phyloP scores from a whole-genome alignment of 2,797 vertebrate genomes.

The Sciurus vulgaris region DNA sequence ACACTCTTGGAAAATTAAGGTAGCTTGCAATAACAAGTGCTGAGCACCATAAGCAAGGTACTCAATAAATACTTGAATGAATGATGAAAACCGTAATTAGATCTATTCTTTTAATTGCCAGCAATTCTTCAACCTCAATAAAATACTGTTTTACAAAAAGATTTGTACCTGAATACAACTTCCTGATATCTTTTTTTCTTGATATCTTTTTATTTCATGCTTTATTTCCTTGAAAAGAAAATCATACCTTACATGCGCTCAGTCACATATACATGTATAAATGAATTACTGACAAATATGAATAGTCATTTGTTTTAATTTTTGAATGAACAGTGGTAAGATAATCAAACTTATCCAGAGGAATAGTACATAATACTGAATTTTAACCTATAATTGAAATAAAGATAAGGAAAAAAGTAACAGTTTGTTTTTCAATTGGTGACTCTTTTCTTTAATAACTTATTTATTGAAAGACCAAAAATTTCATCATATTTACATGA shows the following conservation, averaged over 20 bases:
- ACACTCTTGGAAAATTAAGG: conserved; percentile 91
- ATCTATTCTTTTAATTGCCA: conserved; percentile 88
- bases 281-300: conserved; percentile 80
- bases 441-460: conserved; percentile 85
- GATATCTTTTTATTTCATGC: conserved; percentile 83
- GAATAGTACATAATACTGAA: conserved; percentile 87
- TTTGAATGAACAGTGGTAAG: conserved; percentile 76
- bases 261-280: conserved; percentile 81
- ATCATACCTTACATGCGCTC: conserved; percentile 76
- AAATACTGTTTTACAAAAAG: conserved; percentile 86
- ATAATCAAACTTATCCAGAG: conserved; percentile 82
- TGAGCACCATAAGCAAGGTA: conserved; percentile 63
- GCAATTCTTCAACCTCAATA: conserved; percentile 88
- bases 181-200: conserved; percentile 80
- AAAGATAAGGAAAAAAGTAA: conserved; percentile 81
- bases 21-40: conserved; percentile 88
- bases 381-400: conserved; percentile 83
- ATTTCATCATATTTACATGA: conserved; percentile 83
- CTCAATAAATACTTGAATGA: conserved; percentile 84
- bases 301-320: conserved; percentile 72
- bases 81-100: conserved; percentile 86
- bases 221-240: conserved; percentile 83
- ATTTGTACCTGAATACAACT: conserved; percentile 88
- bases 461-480: conserved; percentile 84
- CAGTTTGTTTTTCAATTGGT: conserved; percentile 77